Base-by-base conservation (phyloP, 1,140 invertebrate species). In the Dendroctonus ponderosae region DNA sequence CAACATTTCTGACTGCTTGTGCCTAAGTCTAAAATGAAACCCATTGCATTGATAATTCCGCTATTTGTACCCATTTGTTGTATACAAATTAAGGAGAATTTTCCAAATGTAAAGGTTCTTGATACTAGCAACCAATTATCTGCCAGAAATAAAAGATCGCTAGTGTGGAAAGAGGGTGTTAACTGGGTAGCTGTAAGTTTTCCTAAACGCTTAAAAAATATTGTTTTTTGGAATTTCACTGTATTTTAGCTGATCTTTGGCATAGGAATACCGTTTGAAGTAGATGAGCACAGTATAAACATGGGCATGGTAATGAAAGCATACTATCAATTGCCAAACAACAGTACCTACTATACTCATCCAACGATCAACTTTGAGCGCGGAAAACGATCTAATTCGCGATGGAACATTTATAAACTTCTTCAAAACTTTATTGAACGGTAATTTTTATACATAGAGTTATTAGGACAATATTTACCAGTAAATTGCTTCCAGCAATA, bases 341-440 rank as follows among this genome's bases (percentile, higher is more conserved):
- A 78, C 57, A 63, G 66, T 12, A 69, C 53, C 15, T 44, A 71
- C 14, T 74, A 70, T 65, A 72, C 69, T 7, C 58, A 70, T 51
- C 76, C 76, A 6, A 62, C 60, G 11, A 71, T 72, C 26, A 62
- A 69, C 63, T 66, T 62, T 26, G 64, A 49, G 5, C 57, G 73
- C 39, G 71, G 68, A 50, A 72, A 70, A 62, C 63, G 74, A 37
- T 66, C 72, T 5, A 12, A 67, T 9, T 67, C 73, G 5, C 54
- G 79, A 60, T 79, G 76, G 77, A 68, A 71, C 60, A 66, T 78
- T 26, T 80, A 80, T 66, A 62, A 71, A 41, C 58, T 73, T 14
- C 62, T 79, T 37, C 72, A 76, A 51, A 42, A 68, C 9, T 60
- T 61, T 50, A 54, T 67, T 15, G 53, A 68, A 64, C 53, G 11